phyloP scores from a whole-genome alignment of 2,113 vertebrate species.

The Chrysemys picta region DNA sequence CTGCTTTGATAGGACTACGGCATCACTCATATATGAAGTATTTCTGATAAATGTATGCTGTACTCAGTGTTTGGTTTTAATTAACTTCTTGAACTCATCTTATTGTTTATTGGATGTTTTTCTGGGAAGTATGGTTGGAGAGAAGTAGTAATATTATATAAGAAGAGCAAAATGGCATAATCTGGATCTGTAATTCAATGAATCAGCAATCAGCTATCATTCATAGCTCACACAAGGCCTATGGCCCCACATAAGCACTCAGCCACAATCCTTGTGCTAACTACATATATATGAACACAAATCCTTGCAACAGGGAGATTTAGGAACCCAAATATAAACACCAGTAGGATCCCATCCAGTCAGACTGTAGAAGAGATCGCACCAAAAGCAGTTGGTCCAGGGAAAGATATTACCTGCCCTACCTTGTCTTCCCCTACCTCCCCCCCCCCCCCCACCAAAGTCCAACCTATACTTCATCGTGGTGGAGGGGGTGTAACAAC shows the following conservation, averaged over 20 bases:
- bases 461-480: too few species aligned
- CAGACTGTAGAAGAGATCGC: not conserved
- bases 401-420: not conserved
- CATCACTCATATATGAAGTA: not conserved
- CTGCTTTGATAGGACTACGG: not conserved
- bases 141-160: not conserved
- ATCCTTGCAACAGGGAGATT: not conserved
- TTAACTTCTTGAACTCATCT: constrained; percentile 16
- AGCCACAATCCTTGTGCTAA: not conserved
- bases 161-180: not conserved
- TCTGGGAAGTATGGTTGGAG: not conserved
- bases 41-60: not conserved
- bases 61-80: constrained; percentile 25
- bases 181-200: not conserved
- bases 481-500: too few species aligned
- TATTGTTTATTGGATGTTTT: constrained; percentile 4
- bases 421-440: not conserved
- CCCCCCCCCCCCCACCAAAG: too few species aligned
- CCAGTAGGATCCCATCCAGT: not conserved
- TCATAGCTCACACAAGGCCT: not conserved
- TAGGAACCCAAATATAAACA: not conserved
- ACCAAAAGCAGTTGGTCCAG: not conserved
- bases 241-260: not conserved
- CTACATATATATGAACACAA: not conserved
- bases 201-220: not conserved